Base-by-base conservation (phyloP, 2,888 invertebrate genomes). In the Stenchaetothrips biformis region DNA sequence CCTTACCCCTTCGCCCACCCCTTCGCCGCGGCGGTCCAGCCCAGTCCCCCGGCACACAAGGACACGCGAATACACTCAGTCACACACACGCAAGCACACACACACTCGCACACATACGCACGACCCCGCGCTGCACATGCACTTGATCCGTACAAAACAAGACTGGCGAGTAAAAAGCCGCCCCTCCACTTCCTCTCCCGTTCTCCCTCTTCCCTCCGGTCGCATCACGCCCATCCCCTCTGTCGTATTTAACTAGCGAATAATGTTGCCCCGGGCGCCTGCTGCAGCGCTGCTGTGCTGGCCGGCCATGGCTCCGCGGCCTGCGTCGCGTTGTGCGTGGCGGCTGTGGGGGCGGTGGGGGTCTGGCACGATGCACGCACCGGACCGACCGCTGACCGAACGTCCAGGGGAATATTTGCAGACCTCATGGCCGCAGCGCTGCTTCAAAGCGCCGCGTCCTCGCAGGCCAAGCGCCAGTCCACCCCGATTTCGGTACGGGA, bases 241-340 rank as follows among this genome's bases (percentile, higher is more conserved):
- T 21, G 21, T 53, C 67, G 67, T 67, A 67, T 67, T 67, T 67
- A 67, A 67, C 67, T 21, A 67, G 67, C 67, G 67, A 67, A 67
- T 67, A 67, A 67, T 74, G 25, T 25, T 11, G 67, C 67, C 67
- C 67, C 2, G 25, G 67, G 67, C 67, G 67, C 21, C 67, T 59
- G 59, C 16, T 16, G 59, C 53, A 9, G 13, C 59, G 4, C 18
- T 13, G 16, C 53, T 13, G 59, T 53, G 9, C 53, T 2, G 9
- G 3, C 1, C 16, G 53, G 53, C 16, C n/a, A n/a, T n/a, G n/a
- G n/a, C 37, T 37, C 2, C 37, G 37, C 37, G 37, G 37, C 37
- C 37, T 37, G 37, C 53, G 4, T 18, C 53, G 53, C 2, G 53
- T 53, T 16, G 53, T 0, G 53, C 53, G 37, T n/a, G 37, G 37